Percentiles rank a stretch among this genome's conserved stretches.
Evolutionary conservation across 2,888 invertebrate species (phyloP).

Genomic region (Pheosia tremula): DNA sequence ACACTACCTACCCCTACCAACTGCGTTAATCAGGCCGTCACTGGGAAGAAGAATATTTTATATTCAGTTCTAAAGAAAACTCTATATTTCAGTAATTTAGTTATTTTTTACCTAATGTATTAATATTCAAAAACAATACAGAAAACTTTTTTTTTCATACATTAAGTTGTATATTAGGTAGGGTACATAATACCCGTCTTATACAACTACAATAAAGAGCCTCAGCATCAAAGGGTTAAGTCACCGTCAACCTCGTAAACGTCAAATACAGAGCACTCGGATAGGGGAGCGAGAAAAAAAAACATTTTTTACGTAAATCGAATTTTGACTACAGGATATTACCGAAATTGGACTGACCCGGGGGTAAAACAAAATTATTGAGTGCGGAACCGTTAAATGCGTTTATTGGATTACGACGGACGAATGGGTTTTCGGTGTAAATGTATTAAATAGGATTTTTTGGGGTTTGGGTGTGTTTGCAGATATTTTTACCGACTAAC

Average conservation of each 20-base stretch:
- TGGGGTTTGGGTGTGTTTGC: background rate
- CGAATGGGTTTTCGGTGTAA: constrained; percentile 49
- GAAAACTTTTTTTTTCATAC: background rate
- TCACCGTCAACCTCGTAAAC: constrained; percentile 61
- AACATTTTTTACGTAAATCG: constrained; percentile 74
- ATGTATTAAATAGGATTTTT: constrained; percentile 43
- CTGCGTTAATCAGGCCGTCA: too few species aligned
- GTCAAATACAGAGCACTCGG: constrained; percentile 62
- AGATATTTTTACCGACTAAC: background rate
- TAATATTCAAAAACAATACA: too few species aligned
- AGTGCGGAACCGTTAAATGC: constrained; percentile 64
- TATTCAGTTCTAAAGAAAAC: too few species aligned
- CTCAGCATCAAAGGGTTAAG: constrained; percentile 39
- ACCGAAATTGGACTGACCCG: constrained; percentile 74
- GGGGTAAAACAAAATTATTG: constrained; percentile 73
- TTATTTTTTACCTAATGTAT: too few species aligned
- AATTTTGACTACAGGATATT: constrained; percentile 73
- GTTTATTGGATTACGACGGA: constrained; percentile 68
- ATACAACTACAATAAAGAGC: background rate
- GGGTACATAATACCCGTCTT: constrained; percentile 36
- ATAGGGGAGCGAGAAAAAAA: constrained; percentile 53
- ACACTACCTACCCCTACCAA: too few species aligned
- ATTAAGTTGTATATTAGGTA: constrained; percentile 9
- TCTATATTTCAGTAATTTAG: too few species aligned
- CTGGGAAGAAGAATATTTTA: too few species aligned